Percentiles rank a stretch among this genome's conserved stretches.
Conservation (phyloP, 2,113 vertebrate genomes). For the Trogon surrucura region DNA sequence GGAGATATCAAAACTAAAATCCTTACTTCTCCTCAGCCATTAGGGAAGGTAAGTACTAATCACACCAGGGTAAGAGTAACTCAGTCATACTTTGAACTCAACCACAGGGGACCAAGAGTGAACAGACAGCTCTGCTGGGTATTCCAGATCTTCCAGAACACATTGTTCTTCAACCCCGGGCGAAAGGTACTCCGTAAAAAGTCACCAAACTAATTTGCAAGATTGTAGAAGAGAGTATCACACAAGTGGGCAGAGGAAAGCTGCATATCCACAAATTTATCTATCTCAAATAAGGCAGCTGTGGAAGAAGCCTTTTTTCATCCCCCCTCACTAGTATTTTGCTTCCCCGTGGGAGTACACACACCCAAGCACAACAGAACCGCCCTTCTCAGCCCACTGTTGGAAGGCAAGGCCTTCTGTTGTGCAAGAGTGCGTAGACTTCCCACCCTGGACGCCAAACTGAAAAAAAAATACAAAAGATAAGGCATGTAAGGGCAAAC, state of each 20-base stretch:
- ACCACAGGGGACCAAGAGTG: neutral
- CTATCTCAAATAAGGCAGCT: neutral
- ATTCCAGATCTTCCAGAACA: neutral
- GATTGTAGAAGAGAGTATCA: neutral
- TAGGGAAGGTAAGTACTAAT: neutral
- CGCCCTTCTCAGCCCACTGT: neutral
- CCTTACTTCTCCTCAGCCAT: neutral
- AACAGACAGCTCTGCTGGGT: neutral
- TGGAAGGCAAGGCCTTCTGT: neutral
- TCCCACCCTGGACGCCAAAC: neutral
- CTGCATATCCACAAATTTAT: neutral
- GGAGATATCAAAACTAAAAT: neutral
- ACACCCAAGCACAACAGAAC: neutral
- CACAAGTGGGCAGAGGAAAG: neutral
- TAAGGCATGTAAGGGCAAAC: neutral
- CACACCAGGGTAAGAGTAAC: neutral
- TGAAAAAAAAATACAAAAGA: neutral
- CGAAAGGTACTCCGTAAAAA: neutral
- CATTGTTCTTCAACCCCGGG: neutral
- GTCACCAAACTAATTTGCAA: neutral
- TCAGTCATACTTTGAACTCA: neutral
- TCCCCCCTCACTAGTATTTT: neutral
- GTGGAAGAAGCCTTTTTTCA: neutral
- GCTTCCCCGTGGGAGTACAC: accelerated
- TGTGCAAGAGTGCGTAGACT: neutral